Base-by-base conservation (phyloP, 2,113 vertebrate species). In the Trematomus loennbergii region DNA sequence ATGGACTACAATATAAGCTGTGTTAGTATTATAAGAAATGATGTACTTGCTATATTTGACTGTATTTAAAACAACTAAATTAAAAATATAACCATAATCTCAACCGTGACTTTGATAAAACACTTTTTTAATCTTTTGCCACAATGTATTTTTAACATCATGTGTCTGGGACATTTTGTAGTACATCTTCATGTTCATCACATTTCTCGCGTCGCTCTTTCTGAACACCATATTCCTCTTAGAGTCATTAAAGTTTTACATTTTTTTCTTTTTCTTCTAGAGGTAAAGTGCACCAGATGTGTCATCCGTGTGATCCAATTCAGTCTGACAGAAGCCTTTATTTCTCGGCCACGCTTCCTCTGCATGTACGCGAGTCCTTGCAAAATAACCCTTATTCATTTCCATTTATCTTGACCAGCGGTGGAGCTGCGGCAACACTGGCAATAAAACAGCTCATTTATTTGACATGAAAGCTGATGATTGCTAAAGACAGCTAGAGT, bases 381-480 rank as follows among this genome's bases (percentile, higher is more conserved):
- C 69, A 66, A 73, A 90, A 83, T 57, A 82, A 75, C 70, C 78
- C 80, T 75, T 76, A 81, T 85, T 86, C 82, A 74, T 85, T 86
- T 70, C 83, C 70, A 88, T 92, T 91, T 88, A 85, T 85, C 84
- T 76, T 67, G 80, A 89, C 86, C 69, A 62, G 79, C 75, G 70
- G 74, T 72, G 72, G 75, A 63, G 78, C 54, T 22, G 48, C 29
- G 0, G 71, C 59, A 67, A 72, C 75, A 67, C 58, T 7, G 33
- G 63, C 85, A 84, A 89, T 89, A 84, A 77, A 86, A 73, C 66
- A 81, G 81, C 74, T 88, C 81, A 89, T 92, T 92, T 87, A 88
- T 91, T 79, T 90, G 89, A 93, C 88, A 89, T 74, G 88, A 92
- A 87, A 88, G 86, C 85, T 77, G 71, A 91, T 92, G 90, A 91